A percentile compares a stretch with the other conserved stretches of the same genome.
Evolutionary conservation across 2,797 vertebrate species (phyloP).

Genomic region (Darevskia nairensis): DNA sequence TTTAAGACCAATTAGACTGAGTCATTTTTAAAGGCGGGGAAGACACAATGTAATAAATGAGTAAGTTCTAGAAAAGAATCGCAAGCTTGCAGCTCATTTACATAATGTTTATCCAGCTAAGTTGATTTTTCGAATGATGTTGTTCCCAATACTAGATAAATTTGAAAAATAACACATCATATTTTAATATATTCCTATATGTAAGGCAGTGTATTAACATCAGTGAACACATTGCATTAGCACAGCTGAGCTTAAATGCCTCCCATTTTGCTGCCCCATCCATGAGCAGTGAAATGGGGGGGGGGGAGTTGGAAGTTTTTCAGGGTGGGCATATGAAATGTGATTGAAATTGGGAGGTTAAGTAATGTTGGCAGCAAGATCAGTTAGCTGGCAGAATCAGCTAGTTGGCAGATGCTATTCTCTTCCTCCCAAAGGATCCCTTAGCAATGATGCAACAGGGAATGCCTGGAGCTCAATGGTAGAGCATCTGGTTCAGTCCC

Average conservation of each 20-base stretch:
- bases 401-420: background rate
- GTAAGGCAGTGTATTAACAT: background rate
- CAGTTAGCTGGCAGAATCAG: background rate
- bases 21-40: background rate
- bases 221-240: background rate
- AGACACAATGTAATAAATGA: background rate
- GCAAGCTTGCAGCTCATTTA: slow-evolving; percentile 8
- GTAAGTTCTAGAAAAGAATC: slow-evolving; percentile 13
- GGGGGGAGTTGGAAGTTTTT: background rate
- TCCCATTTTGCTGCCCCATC: background rate
- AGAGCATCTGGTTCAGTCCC: background rate
- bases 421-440: background rate
- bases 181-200: background rate
- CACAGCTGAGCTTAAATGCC: background rate
- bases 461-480: no score
- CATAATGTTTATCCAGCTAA: slow-evolving; percentile 36
- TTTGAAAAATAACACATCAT: background rate
- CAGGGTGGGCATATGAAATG: background rate
- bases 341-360: background rate
- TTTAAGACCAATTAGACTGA: slow-evolving; percentile 25
- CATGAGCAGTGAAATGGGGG: background rate
- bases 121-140: background rate
- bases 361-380: background rate
- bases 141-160: background rate
- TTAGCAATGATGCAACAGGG: background rate